These are phyloP conservation scores for Ciconia nigra DNA, from an alignment of 2,797 vertebrate genomes.

Conservation along the genomic window DNA sequence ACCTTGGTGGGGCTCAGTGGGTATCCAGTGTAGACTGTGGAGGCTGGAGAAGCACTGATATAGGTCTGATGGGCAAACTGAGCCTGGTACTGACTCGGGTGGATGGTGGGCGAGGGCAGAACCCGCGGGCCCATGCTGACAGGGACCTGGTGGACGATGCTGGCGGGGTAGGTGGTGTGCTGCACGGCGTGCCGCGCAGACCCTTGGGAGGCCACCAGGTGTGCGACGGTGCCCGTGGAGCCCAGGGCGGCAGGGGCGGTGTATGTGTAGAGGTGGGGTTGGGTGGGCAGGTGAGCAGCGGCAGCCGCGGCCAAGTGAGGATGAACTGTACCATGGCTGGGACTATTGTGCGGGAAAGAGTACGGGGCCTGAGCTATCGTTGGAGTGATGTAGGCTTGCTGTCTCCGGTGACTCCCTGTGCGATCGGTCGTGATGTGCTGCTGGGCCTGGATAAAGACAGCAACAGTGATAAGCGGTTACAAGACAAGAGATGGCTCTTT, in stretches of 20 bases:
- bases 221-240: constrained; percentile 92
- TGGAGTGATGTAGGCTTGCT: constrained; percentile 97
- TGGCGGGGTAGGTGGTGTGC: constrained; percentile 89
- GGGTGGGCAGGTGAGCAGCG: constrained; percentile 87
- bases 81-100: constrained; percentile 95
- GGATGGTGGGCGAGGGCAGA: constrained; percentile 93
- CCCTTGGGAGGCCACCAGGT: constrained; percentile 94
- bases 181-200: constrained; percentile 89
- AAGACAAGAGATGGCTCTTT: not conserved
- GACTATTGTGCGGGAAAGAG: constrained; percentile 94
- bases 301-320: constrained; percentile 87
- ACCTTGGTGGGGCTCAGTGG: constrained; percentile 99
- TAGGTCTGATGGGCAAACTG: constrained; percentile 99
- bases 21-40: constrained; percentile 99
- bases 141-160: constrained; percentile 96
- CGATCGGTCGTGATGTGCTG: constrained; percentile 92
- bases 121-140: constrained; percentile 95
- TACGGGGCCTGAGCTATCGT: constrained; percentile 94
- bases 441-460: constrained; percentile 83
- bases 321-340: constrained; percentile 88
- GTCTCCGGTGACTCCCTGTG: constrained; percentile 87
- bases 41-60: constrained; percentile 97
- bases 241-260: constrained; percentile 88
- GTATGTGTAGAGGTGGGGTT: constrained; percentile 97
- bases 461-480: constrained; percentile 11